phyloP scores from a whole-genome alignment of 2,888 invertebrate genomes.

The Slavum lentiscoides region DNA sequence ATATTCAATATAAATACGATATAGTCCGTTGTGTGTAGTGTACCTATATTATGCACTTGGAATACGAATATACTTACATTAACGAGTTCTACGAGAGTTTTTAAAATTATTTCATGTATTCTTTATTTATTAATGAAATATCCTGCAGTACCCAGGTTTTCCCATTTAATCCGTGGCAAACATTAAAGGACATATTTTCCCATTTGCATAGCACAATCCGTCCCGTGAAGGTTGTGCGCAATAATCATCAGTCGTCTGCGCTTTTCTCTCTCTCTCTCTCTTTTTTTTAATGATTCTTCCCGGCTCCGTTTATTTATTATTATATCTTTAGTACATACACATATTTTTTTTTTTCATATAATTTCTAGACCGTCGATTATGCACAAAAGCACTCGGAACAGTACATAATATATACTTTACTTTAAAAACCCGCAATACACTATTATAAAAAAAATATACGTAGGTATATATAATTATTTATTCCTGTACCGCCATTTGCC shows the following conservation, averaged over 20 bases:
- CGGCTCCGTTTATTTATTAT: constrained; percentile 49
- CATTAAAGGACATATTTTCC: constrained; percentile 36
- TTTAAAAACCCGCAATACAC: constrained; percentile 48
- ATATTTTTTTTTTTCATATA: constrained; percentile 11
- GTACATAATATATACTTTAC: constrained; percentile 48
- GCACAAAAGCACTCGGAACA: constrained; percentile 43
- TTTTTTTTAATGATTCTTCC: constrained; percentile 51
- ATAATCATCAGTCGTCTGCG: constrained; percentile 49
- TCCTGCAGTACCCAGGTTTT: constrained; percentile 15
- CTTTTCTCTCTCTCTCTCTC: constrained; percentile 6
- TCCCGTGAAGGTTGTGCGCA: constrained; percentile 38
- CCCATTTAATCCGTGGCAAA: constrained; percentile 36
- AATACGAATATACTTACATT: constrained; percentile 24
- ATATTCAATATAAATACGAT: not conserved
- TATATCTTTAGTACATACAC: constrained; percentile 16
- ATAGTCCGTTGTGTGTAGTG: not conserved
- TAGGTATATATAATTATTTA: constrained; percentile 52
- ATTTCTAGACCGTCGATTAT: constrained; percentile 42
- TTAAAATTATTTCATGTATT: constrained; percentile 17
- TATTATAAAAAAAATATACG: constrained; percentile 48
- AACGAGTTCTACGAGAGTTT: constrained; percentile 4
- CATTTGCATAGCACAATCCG: constrained; percentile 37
- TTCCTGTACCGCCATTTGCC: constrained; percentile 51
- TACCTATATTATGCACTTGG: not conserved
- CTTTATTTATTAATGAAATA: constrained; percentile 44